Conservation (phyloP, 2,888 invertebrate species). For the Ramazzottius varieornatus region DNA sequence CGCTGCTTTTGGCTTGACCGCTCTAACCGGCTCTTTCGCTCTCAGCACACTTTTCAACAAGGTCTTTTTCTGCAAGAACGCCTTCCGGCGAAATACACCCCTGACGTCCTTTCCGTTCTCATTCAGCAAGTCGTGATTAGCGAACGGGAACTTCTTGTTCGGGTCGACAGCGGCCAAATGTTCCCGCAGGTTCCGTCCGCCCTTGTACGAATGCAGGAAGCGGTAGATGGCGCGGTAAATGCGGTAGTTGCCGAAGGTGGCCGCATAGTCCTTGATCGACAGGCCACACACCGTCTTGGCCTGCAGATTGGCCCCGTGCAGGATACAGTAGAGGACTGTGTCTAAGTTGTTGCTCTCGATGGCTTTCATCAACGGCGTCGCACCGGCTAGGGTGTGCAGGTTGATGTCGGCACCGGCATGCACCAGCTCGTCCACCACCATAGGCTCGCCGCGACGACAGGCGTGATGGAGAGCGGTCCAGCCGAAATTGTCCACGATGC, state of each 20-base stretch:
- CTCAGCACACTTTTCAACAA: neutral
- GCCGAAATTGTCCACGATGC: conserved; percentile 23
- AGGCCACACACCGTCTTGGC: conserved; percentile 15
- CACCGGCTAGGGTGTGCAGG: conserved; percentile 20
- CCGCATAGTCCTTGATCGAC: neutral
- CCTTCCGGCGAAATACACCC: neutral
- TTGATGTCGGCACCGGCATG: conserved; percentile 21
- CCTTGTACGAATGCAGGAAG: neutral
- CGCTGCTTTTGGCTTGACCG: neutral
- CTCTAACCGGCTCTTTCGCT: neutral
- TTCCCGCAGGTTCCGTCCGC: neutral
- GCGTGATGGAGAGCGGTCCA: conserved; percentile 25
- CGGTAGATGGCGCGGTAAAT: neutral
- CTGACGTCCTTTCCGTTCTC: neutral
- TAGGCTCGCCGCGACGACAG: conserved; percentile 21
- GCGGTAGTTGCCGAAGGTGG: neutral
- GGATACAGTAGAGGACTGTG: conserved; percentile 20
- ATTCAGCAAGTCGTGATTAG: neutral
- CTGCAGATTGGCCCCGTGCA: conserved; percentile 19
- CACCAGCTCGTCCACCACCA: conserved; percentile 20
- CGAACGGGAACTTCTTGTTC: neutral
- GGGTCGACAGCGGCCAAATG: neutral
- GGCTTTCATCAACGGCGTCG: conserved; percentile 22
- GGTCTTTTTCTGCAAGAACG: neutral
- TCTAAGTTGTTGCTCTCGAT: conserved; percentile 20